These are phyloP conservation scores for Bergia puertoricense DNA, from an alignment of 92 coral and sea anemone species.

Conservation along the genomic window DNA sequence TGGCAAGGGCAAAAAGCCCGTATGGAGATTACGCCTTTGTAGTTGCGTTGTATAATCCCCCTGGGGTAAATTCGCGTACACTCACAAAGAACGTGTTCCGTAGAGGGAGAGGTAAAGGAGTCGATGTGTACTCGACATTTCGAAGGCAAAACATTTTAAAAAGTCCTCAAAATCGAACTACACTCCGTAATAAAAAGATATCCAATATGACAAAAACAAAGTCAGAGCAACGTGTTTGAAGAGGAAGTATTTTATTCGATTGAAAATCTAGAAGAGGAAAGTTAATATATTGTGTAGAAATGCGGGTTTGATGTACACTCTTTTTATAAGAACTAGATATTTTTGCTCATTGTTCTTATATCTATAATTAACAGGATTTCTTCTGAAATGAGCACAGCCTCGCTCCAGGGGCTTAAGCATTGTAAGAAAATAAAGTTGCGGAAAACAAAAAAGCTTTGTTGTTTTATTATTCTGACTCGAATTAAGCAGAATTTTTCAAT, in stretches of 20 bases:
- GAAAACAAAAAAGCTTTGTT: too few relatives aligned
- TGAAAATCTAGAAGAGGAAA: too few relatives aligned
- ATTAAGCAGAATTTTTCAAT: too few relatives aligned
- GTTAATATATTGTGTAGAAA: too few relatives aligned
- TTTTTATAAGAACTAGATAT: too few relatives aligned
- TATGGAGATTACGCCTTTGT: conserved; percentile 79
- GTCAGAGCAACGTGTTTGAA: not conserved
- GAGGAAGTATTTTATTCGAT: not conserved
- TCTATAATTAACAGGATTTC: too few relatives aligned
- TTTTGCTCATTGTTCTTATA: too few relatives aligned
- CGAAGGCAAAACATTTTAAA: conserved; percentile 36
- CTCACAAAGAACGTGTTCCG: conserved; percentile 73
- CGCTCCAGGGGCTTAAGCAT: too few relatives aligned
- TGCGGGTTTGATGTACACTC: too few relatives aligned
- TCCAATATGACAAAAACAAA: not conserved
- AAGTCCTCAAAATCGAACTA: not conserved
- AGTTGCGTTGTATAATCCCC: conserved; percentile 76
- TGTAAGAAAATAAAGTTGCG: too few relatives aligned
- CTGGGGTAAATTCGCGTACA: conserved; percentile 52
- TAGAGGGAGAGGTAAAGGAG: conserved; percentile 54
- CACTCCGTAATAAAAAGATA: not conserved
- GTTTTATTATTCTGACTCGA: too few relatives aligned
- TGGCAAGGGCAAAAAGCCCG: conserved; percentile 77
- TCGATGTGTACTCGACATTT: conserved; percentile 81
- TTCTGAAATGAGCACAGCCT: too few relatives aligned